Percentiles rank a stretch among this genome's conserved stretches.
Evolutionary conservation across 2,113 vertebrate genomes (phyloP).

Genomic region (Zosterops japonicus): DNA sequence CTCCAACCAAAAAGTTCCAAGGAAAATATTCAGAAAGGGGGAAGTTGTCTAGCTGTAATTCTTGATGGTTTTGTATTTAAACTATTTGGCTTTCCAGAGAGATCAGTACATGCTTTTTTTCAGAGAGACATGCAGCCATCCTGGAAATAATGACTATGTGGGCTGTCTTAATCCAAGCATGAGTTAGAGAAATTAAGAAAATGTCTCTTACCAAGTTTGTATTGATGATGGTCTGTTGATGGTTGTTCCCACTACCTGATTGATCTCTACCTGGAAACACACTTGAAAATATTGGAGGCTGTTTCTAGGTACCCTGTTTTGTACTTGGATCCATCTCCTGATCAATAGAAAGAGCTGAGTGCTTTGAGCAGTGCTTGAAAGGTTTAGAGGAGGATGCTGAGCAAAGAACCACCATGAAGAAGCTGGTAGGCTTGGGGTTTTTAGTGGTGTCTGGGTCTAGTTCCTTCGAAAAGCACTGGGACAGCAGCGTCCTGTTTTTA

Average conservation of each 20-base stretch:
- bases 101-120: background rate
- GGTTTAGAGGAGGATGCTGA: background rate
- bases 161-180: background rate
- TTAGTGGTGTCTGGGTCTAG: background rate
- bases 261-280: background rate
- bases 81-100: background rate
- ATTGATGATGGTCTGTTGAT: background rate
- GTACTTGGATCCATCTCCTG: background rate
- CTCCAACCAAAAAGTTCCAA: constrained; percentile 18
- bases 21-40: constrained; percentile 13
- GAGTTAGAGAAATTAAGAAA: background rate
- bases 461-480: background rate
- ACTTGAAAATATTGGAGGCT: background rate
- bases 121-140: background rate
- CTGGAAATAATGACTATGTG: background rate
- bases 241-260: background rate
- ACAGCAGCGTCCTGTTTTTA: background rate
- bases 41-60: background rate
- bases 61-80: background rate
- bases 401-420: background rate
- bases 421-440: background rate
- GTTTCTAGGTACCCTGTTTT: background rate
- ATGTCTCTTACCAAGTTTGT: background rate
- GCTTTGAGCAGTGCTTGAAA: background rate
- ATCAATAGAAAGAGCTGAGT: background rate